Evolutionary conservation across 2,888 invertebrate species (phyloP).

Genomic region (Eupsilia transversa): DNA sequence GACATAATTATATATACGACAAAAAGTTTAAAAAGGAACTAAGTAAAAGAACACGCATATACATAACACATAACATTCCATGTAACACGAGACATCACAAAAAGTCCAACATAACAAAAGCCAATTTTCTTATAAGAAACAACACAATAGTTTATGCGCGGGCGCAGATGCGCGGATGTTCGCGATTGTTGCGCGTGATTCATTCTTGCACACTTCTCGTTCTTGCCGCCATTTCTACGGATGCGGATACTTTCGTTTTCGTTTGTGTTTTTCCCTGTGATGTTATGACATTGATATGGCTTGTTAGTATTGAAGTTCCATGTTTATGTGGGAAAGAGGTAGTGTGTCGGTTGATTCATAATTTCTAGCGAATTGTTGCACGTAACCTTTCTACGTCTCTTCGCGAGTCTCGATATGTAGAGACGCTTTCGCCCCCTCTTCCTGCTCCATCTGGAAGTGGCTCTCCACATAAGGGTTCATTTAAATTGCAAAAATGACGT

Average conservation of each 20-base stretch:
- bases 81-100: conserved; percentile 53
- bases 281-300: conserved; percentile 56
- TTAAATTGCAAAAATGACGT: background rate
- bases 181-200: conserved; percentile 70
- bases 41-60: conserved; percentile 20
- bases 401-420: background rate
- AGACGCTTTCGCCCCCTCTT: background rate
- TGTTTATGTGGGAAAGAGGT: conserved; percentile 56
- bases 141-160: conserved; percentile 63
- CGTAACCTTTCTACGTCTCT: background rate
- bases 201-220: conserved; percentile 68
- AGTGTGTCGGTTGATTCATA: conserved; percentile 38
- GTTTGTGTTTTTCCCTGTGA: conserved; percentile 58
- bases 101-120: conserved; percentile 60
- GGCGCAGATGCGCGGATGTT: conserved; percentile 68
- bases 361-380: background rate
- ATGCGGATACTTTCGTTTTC: conserved; percentile 71
- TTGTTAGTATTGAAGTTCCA: conserved; percentile 45
- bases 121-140: conserved; percentile 63
- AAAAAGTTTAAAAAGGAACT: conserved; percentile 47
- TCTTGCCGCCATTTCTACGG: conserved; percentile 67
- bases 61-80: conserved; percentile 54
- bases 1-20: conserved; percentile 9
- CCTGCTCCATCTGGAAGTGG: background rate
- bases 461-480: background rate